Evolutionary conservation across 2,888 invertebrate genomes (phyloP), one percentile per base, ranked within the genome.

Genomic region (Eucera pruinosa): DNA sequence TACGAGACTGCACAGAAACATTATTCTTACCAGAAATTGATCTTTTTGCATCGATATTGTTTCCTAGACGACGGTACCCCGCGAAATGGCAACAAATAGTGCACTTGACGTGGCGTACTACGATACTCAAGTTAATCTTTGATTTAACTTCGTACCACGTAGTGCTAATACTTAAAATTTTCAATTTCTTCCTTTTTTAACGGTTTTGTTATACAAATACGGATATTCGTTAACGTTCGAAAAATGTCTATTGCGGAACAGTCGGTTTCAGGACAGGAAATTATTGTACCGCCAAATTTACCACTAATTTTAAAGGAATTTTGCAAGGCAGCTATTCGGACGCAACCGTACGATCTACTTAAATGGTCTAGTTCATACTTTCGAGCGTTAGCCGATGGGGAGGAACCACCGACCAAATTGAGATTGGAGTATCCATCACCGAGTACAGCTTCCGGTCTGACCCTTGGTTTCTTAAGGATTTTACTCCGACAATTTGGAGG

Each of bases 241-340:
- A 1, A 25, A 20, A 90, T 90, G 90, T 84, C 89, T 15, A 83
- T 95, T 7, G 92, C 95, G 25, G 96, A 96, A 73, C 95, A 96
- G 80, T 95, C 96, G 93, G 95, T 62, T 20, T 47, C 70, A 33
- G 70, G 20, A 4, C 82, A 77, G 13, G 96, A 97, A 92, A 97
- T 98, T 30, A 94, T 95, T 62, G 96, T 98, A 70, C 97, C 97
- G 0, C 96, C 97, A 0, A 95, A 95, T 83, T 95, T 97, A 87
- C 97, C 97, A 0, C 95, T 96, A 88, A 95, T 98, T 61, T 92
- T 98, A 67, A 97, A 97, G 91, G 95, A 96, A 89, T 98, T 96
- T 89, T 97, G 97, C 50, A 98, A 98, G 94, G 97, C 97, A 39
- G 98, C 97, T 0, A 97, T 98, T 70, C 95, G 97, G 87, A 97